Evolutionary conservation across 1,140 invertebrate species (phyloP).

Genomic region (Saccostrea echinata): DNA sequence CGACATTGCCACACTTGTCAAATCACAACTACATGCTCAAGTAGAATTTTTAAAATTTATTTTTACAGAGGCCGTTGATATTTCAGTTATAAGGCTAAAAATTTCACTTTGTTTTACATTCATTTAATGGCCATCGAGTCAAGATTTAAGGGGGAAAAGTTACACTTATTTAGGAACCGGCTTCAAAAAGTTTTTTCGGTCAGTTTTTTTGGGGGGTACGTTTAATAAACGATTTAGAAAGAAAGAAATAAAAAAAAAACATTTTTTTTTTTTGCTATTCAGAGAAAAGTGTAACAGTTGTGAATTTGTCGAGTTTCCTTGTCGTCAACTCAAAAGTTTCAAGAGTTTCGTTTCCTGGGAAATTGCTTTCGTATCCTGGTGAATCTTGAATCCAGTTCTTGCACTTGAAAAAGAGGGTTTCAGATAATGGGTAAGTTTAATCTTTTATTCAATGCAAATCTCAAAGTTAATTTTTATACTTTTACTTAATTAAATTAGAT

Average conservation of each 20-base stretch:
- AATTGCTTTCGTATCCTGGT: background rate
- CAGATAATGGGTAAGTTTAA: background rate
- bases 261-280: background rate
- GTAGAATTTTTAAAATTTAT: slow-evolving; percentile 16
- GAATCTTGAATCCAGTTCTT: background rate
- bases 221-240: no score
- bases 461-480: no score
- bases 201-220: no score
- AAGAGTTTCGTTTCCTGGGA: background rate
- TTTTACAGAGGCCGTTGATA: background rate
- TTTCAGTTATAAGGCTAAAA: background rate
- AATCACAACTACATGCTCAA: slow-evolving; percentile 17
- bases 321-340: background rate
- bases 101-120: background rate
- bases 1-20: slow-evolving; percentile 1
- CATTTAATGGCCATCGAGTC: background rate
- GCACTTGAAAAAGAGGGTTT: background rate
- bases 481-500: no score
- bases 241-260: background rate
- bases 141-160: background rate
- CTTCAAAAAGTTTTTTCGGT: no score
- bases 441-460: background rate
- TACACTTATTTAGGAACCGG: no score
- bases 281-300: background rate
- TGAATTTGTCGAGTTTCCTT: background rate